These are phyloP conservation scores for Catalaphyllia jardinei DNA, from an alignment of 64 coral and sea anemone genomes.

Conservation along the genomic window DNA sequence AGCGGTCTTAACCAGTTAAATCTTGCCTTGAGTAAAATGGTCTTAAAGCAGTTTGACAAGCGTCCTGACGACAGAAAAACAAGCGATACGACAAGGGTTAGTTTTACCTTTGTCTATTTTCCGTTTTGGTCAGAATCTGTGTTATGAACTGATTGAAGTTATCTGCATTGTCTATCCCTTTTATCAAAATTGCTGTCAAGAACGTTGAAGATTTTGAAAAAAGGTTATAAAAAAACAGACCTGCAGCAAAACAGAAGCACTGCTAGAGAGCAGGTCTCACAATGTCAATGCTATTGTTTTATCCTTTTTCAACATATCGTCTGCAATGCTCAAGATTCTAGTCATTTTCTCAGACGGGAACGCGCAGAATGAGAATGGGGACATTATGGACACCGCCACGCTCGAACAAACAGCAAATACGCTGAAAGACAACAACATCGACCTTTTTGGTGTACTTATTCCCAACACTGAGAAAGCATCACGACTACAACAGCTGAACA, in stretches of 20 bases:
- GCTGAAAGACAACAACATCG: conserved; percentile 34
- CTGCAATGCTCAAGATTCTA: neutral
- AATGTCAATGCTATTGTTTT: neutral
- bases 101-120: neutral
- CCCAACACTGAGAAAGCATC: neutral
- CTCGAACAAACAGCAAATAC: neutral
- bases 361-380: neutral
- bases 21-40: neutral
- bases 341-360: conserved; percentile 35
- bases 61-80: neutral
- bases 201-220: too few relatives aligned
- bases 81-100: neutral
- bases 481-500: conserved; percentile 45
- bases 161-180: too few relatives aligned
- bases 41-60: neutral
- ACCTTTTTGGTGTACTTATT: conserved; percentile 29
- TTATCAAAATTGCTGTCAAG: too few relatives aligned
- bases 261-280: too few relatives aligned
- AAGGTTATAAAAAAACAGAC: too few relatives aligned
- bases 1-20: too few relatives aligned
- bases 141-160: too few relatives aligned
- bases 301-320: neutral
- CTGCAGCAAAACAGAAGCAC: too few relatives aligned
- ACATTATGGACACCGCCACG: neutral
- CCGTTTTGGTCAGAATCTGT: neutral